phyloP scores from a whole-genome alignment of 2,797 vertebrate species.

The Rhinogobio ventralis region DNA sequence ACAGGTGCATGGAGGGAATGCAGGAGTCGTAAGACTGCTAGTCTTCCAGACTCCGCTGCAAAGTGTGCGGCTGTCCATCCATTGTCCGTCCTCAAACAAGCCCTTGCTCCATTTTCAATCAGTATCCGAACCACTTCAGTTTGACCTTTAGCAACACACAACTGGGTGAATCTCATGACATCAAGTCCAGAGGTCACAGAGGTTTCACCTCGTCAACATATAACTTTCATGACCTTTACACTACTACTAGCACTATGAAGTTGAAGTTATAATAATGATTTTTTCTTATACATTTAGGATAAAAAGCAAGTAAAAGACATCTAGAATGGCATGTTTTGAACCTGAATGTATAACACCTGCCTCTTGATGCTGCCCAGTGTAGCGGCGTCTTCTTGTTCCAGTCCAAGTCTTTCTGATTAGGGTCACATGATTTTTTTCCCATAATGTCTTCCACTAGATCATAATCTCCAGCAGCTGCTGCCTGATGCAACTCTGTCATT shows the following conservation, averaged over 20 bases:
- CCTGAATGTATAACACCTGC: constrained; percentile 66
- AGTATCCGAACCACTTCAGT: constrained; percentile 80
- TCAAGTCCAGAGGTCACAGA: neutral
- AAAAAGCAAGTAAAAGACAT: too few relatives aligned
- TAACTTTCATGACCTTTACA: neutral
- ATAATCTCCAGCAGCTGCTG: constrained; percentile 81
- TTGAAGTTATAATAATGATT: neutral
- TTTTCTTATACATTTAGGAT: too few relatives aligned
- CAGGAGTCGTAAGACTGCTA: constrained; percentile 82
- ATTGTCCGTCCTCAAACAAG: constrained; percentile 80
- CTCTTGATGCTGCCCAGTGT: constrained; percentile 90
- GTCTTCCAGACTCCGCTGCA: constrained; percentile 84
- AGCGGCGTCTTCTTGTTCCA: constrained; percentile 89
- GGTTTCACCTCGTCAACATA: neutral
- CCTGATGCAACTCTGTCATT: constrained; percentile 90
- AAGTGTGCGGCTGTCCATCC: constrained; percentile 91
- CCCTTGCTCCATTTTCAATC: constrained; percentile 81
- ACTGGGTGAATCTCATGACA: neutral
- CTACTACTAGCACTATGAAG: neutral
- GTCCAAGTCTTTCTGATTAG: constrained; percentile 86
- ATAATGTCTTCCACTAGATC: constrained; percentile 79
- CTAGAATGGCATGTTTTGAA: neutral
- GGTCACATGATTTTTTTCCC: constrained; percentile 77
- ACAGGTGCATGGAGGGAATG: constrained; percentile 83
- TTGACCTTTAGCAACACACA: constrained; percentile 75